Evolutionary conservation across 2,888 invertebrate species (phyloP).

Genomic region (Cosmopolites sordidus): DNA sequence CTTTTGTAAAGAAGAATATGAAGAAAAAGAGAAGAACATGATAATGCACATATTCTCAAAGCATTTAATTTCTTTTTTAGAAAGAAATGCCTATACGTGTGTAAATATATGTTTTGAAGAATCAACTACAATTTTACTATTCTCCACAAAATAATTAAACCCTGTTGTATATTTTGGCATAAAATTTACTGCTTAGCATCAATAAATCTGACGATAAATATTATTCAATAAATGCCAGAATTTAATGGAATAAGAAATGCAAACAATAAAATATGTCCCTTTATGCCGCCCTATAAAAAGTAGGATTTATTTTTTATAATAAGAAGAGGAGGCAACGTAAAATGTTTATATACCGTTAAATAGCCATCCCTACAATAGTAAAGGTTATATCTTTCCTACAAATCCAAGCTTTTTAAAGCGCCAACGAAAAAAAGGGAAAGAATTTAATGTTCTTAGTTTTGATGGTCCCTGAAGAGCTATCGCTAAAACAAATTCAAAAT

Average conservation of each 20-base stretch:
- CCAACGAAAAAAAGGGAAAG: conserved; percentile 8
- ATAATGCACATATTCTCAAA: no score
- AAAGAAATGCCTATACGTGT: no score
- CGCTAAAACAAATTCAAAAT: conserved; percentile 26
- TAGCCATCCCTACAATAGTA: conserved; percentile 20
- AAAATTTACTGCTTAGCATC: conserved; percentile 19
- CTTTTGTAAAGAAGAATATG: no score
- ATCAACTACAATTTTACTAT: no score
- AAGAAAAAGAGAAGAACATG: no score
- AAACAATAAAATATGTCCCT: conserved; percentile 29
- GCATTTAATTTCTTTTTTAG: no score
- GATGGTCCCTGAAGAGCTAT: conserved; percentile 25
- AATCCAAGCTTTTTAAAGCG: conserved; percentile 16
- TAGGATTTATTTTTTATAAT: conserved; percentile 25
- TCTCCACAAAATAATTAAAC: no score
- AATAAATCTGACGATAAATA: conserved; percentile 25
- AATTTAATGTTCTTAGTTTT: conserved; percentile 21
- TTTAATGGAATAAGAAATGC: conserved; percentile 29
- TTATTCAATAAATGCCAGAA: conserved; percentile 28
- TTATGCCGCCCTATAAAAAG: conserved; percentile 23
- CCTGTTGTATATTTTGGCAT: conserved; percentile 6
- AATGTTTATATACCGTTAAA: conserved; percentile 27
- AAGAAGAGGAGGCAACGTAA: conserved; percentile 24
- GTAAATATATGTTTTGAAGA: no score
- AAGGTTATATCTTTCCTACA: conserved; percentile 25